Evolutionary conservation across 2,888 invertebrate species (phyloP).

Genomic region (Rugalucina vietnamica): DNA sequence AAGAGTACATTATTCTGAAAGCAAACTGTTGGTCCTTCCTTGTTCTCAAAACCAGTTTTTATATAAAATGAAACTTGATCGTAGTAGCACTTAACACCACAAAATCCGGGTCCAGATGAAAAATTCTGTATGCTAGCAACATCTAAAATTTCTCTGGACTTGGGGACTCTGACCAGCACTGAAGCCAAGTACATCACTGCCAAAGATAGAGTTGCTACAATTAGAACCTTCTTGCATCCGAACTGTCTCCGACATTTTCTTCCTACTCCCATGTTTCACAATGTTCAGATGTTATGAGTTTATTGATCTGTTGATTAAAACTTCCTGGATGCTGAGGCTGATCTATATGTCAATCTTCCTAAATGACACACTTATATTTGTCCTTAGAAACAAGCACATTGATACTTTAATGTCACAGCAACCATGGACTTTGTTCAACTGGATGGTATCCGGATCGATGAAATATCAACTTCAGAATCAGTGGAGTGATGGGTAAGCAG

Average conservation of each 20-base stretch:
- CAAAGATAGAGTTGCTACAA: background rate
- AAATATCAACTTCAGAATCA: no score
- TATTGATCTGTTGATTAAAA: no score
- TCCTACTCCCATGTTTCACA: background rate
- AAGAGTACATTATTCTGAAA: constrained; percentile 85
- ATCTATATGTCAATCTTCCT: no score
- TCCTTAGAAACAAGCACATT: no score
- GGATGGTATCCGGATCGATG: no score
- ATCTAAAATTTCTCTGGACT: constrained; percentile 39
- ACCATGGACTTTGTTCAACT: no score
- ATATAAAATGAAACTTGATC: constrained; percentile 85
- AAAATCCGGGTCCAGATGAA: constrained; percentile 82
- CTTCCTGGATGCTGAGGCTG: no score
- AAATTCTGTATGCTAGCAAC: constrained; percentile 27
- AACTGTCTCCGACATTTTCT: background rate
- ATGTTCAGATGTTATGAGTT: no score
- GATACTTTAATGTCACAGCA: no score
- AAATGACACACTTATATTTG: no score
- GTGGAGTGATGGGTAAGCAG: no score
- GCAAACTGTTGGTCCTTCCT: constrained; percentile 85
- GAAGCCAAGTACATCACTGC: background rate
- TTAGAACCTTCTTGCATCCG: background rate
- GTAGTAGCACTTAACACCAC: constrained; percentile 84
- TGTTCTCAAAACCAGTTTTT: constrained; percentile 85
- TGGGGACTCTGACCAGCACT: background rate